Base-by-base conservation (phyloP, 2,888 invertebrate species). In the Phlogophora meticulosa region DNA sequence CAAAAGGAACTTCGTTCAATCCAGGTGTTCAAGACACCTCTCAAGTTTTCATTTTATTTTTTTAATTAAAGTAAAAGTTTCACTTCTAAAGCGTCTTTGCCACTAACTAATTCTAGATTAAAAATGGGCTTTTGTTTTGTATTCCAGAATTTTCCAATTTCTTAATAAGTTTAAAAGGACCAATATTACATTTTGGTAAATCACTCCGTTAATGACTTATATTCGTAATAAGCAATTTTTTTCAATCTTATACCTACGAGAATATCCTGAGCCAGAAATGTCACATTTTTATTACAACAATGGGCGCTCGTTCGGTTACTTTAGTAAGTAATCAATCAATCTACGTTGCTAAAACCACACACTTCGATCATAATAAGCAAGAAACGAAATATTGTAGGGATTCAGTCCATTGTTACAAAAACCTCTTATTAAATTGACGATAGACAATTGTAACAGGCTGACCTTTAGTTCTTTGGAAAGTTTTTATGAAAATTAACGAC, bases 261-360 rank as follows among this genome's bases (percentile, higher is more conserved):
- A 49, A 42, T 20, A 52, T 38, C 32, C 32, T 9, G 13, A 32
- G 5, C 43, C 15, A 55, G 40, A 60, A 64, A 43, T 45, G 17
- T 24, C 9, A 15, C 51, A 51, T 64, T 72, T 49, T 49, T 55
- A 24, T 34, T 10, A 49, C 1, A 51, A 34, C 70, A 17, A 2
- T 28, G 28, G 28, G 28, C 38, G 22, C 38, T 22, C 4, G n/a
- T 36, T 28, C 28, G 28, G 28, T 28, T 28, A 48, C 51, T 42
- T 49, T 13, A 28, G 22, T 4, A 32, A 43, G 38, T 10, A 57
- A 74, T 72, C 71, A 58, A 72, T 72, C 75, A 72, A 58, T 67
- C 36, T 0, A 32, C 5, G 68, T 72, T 42, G 0, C 11, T 22
- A n/a, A 53, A 46, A 57, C 46, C 66, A 73, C 48, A 67, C 75